Evolutionary conservation across 2,888 invertebrate species (phyloP).

Genomic region (Lacanobia oleracea): DNA sequence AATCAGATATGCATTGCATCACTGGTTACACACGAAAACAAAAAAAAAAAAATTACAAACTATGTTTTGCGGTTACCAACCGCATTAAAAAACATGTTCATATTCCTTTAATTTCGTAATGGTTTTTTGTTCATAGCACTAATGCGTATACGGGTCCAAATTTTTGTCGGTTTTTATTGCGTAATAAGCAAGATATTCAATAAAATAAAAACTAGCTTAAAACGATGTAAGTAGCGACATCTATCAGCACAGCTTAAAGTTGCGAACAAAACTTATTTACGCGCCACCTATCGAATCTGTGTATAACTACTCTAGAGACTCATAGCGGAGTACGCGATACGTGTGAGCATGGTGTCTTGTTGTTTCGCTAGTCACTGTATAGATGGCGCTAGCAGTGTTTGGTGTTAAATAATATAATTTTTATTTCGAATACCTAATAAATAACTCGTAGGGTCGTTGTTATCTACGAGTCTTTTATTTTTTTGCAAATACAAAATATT

Average conservation of each 20-base stretch:
- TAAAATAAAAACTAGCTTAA: neutral
- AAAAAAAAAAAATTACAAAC: constrained; percentile 4
- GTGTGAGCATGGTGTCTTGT: neutral
- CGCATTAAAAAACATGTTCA: neutral
- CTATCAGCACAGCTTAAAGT: neutral
- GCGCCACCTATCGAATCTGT: constrained; percentile 57
- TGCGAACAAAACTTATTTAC: no score
- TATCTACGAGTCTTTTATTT: no score
- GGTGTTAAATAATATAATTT: neutral
- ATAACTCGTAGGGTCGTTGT: no score
- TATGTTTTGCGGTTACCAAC: constrained; percentile 17
- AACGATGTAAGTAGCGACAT: constrained; percentile 22
- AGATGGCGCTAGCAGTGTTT: constrained; percentile 65
- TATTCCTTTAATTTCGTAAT: constrained; percentile 3
- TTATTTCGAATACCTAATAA: no score
- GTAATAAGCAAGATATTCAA: neutral
- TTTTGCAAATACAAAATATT: no score
- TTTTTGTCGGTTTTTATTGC: neutral
- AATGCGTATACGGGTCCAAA: neutral
- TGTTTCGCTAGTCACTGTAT: neutral
- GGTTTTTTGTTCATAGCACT: neutral
- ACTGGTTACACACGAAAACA: neutral
- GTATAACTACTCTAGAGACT: constrained; percentile 6
- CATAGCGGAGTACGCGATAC: constrained; percentile 63
- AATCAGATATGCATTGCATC: neutral